Evolutionary conservation across 2,113 vertebrate species (phyloP).

Genomic region (Rhea pennata): DNA sequence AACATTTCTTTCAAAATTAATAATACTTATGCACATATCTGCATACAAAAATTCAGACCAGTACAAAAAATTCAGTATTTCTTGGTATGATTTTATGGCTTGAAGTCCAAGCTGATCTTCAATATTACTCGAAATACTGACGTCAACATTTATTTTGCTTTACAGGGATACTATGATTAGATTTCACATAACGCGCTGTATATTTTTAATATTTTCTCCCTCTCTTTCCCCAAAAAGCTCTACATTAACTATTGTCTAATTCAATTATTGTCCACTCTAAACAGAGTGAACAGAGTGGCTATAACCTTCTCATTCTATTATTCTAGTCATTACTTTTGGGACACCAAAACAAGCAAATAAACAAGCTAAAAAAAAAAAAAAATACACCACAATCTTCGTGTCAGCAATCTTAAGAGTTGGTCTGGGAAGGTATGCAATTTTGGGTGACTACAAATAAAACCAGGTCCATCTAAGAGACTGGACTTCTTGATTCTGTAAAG

Average conservation of each 20-base stretch:
- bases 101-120: background rate
- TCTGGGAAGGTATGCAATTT: background rate
- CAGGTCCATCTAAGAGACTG: accelerated
- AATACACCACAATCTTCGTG: background rate
- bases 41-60: background rate
- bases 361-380: background rate
- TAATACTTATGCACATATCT: background rate
- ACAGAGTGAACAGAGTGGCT: background rate
- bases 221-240: background rate
- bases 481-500: background rate
- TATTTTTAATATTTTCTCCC: background rate
- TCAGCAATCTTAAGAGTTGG: background rate
- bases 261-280: background rate
- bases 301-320: background rate
- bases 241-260: background rate
- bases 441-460: background rate
- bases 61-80: no score
- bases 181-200: background rate
- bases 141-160: background rate
- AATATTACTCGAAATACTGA: background rate
- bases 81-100: background rate
- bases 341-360: background rate
- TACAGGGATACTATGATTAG: background rate
- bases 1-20: background rate
- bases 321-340: background rate